These are phyloP conservation scores for Manis crassicaudata DNA, from an alignment of 2,797 vertebrate genomes.

Conservation along the genomic window DNA sequence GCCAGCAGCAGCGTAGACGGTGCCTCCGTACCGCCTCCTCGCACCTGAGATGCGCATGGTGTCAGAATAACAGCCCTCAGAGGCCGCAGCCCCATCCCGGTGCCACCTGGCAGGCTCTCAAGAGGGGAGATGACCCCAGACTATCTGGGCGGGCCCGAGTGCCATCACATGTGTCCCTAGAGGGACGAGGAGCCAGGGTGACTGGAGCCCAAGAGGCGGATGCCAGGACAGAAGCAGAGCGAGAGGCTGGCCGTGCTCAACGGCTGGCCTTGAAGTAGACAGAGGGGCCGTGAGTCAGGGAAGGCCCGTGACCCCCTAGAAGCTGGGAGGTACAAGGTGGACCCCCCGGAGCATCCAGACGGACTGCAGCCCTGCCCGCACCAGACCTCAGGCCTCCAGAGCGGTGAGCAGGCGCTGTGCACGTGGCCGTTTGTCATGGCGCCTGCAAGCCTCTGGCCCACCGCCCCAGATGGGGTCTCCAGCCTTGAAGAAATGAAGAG, in stretches of 20 bases:
- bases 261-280: not conserved
- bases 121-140: no score
- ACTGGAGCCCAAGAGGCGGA: not conserved
- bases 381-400: not conserved
- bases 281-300: rapidly evolving
- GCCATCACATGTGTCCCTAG: rapidly evolving
- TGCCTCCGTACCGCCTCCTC: no score
- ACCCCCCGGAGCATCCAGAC: not conserved
- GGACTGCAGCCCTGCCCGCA: not conserved
- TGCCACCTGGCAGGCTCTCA: no score
- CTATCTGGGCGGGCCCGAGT: not conserved
- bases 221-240: not conserved
- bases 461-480: not conserved
- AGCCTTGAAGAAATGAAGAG: slow-evolving; percentile 24
- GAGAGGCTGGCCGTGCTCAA: not conserved
- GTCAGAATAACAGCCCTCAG: no score
- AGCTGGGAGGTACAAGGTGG: not conserved
- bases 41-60: no score
- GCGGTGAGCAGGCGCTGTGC: no score
- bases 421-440: not conserved
- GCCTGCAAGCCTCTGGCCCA: not conserved
- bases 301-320: not conserved
- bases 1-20: no score
- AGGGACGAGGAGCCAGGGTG: no score
- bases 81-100: no score